Conservation (phyloP, 2,113 vertebrate genomes). For the Spheniscus mendiculus region DNA sequence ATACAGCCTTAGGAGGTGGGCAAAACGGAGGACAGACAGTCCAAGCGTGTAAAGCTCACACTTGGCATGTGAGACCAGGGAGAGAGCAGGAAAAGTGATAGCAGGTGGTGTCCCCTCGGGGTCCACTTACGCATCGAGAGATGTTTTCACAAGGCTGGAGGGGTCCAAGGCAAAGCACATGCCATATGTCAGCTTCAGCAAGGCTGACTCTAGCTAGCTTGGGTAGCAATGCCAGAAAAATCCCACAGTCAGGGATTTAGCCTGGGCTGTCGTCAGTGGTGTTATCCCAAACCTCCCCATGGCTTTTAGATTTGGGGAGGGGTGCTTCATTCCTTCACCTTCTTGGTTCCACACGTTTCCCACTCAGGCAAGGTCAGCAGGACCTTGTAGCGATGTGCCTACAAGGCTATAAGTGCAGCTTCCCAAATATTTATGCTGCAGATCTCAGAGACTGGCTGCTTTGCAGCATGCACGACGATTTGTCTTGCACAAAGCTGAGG, state of each 20-base stretch:
- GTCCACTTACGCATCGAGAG: background rate
- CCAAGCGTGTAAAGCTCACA: background rate
- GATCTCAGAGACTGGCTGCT: background rate
- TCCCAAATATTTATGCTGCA: background rate
- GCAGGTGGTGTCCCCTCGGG: background rate
- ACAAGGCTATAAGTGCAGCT: background rate
- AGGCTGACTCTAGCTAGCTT: background rate
- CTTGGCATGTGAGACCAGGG: background rate
- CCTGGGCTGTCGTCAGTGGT: accelerated
- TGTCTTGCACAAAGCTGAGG: background rate
- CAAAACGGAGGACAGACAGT: background rate
- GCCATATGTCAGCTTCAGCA: background rate
- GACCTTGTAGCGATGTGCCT: background rate
- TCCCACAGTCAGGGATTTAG: background rate
- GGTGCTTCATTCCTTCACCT: background rate
- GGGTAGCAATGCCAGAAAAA: background rate
- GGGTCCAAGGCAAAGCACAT: background rate
- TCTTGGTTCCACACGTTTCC: background rate
- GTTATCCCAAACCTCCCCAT: background rate
- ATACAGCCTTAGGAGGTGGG: background rate
- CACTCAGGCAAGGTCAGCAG: background rate
- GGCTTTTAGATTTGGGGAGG: background rate
- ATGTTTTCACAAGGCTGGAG: background rate
- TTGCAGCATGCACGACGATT: accelerated
- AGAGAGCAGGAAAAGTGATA: background rate